Conservation (phyloP, 2,888 invertebrate genomes). For the Octodonta nipae region DNA sequence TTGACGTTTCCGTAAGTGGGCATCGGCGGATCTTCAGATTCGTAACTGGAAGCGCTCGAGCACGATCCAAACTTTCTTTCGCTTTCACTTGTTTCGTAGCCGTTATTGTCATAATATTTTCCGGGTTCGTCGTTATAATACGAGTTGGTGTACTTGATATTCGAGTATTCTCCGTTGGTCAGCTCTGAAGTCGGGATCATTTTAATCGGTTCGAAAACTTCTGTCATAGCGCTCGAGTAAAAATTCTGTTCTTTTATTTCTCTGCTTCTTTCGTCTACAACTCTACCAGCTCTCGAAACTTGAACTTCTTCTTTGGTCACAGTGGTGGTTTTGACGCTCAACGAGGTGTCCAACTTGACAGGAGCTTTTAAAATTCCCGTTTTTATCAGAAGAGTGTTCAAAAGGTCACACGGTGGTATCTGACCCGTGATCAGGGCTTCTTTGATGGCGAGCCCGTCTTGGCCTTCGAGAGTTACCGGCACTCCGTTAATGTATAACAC, state of each 20-base stretch:
- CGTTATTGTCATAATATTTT: constrained; percentile 28
- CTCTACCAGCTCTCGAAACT: constrained; percentile 49
- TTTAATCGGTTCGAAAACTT: constrained; percentile 50
- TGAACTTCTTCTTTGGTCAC: constrained; percentile 59
- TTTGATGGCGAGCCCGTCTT: constrained; percentile 54
- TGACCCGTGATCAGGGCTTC: constrained; percentile 54
- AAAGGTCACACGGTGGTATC: constrained; percentile 56
- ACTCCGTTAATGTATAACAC: constrained; percentile 57
- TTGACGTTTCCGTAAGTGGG: constrained; percentile 14
- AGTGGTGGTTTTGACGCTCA: constrained; percentile 57
- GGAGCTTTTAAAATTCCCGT: constrained; percentile 53
- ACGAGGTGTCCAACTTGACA: constrained; percentile 54
- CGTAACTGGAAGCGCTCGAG: constrained; percentile 34
- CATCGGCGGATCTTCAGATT: constrained; percentile 26
- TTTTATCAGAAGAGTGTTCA: constrained; percentile 53
- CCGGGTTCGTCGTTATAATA: constrained; percentile 12
- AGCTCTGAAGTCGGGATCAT: constrained; percentile 32
- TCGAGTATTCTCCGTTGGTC: constrained; percentile 25
- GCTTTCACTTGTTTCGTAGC: constrained; percentile 31
- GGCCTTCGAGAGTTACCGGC: constrained; percentile 52
- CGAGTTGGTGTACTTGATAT: constrained; percentile 15
- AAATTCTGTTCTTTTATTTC: constrained; percentile 60
- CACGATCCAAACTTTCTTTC: constrained; percentile 31
- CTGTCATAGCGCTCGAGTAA: constrained; percentile 52
- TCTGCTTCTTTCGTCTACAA: constrained; percentile 55